These are phyloP conservation scores for Pecten maximus DNA, from an alignment of 2,888 invertebrate genomes.

Conservation along the genomic window DNA sequence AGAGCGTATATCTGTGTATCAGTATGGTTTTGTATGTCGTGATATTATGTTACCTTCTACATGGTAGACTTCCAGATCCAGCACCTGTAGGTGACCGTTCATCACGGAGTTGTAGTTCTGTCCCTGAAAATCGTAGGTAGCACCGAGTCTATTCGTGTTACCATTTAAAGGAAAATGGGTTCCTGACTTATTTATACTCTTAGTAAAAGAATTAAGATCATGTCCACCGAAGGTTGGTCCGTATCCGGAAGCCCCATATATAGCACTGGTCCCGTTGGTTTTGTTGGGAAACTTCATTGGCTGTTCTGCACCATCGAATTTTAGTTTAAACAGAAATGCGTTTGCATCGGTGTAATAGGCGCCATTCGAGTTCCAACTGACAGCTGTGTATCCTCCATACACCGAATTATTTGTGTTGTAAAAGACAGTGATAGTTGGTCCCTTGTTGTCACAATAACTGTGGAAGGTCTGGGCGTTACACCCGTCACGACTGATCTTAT, in stretches of 20 bases:
- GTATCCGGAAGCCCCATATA: slow-evolving; percentile 31
- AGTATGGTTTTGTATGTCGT: too few relatives aligned
- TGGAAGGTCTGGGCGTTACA: slow-evolving; percentile 60
- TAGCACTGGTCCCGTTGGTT: slow-evolving; percentile 37
- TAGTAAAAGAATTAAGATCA: slow-evolving; percentile 5
- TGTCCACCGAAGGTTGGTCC: slow-evolving; percentile 46
- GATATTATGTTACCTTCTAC: slow-evolving; percentile 51
- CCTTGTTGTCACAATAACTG: slow-evolving; percentile 63
- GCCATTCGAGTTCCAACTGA: slow-evolving; percentile 55
- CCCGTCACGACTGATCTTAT: slow-evolving; percentile 60
- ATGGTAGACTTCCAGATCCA: slow-evolving; percentile 56
- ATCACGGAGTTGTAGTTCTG: slow-evolving; percentile 43
- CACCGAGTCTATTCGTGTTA: neutral
- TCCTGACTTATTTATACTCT: slow-evolving; percentile 7
- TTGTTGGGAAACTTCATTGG: slow-evolving; percentile 53
- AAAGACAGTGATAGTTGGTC: slow-evolving; percentile 62
- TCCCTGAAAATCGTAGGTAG: slow-evolving; percentile 45
- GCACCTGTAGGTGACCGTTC: slow-evolving; percentile 52
- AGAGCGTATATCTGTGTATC: too few relatives aligned
- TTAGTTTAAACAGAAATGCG: slow-evolving; percentile 62
- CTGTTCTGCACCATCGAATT: slow-evolving; percentile 47
- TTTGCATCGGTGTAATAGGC: slow-evolving; percentile 47
- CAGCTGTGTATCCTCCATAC: slow-evolving; percentile 61
- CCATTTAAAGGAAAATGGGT: slow-evolving; percentile 40
- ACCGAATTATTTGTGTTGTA: slow-evolving; percentile 61